These are phyloP conservation scores for Gambusia affinis DNA, from an alignment of 2,113 vertebrate species.

Conservation along the genomic window DNA sequence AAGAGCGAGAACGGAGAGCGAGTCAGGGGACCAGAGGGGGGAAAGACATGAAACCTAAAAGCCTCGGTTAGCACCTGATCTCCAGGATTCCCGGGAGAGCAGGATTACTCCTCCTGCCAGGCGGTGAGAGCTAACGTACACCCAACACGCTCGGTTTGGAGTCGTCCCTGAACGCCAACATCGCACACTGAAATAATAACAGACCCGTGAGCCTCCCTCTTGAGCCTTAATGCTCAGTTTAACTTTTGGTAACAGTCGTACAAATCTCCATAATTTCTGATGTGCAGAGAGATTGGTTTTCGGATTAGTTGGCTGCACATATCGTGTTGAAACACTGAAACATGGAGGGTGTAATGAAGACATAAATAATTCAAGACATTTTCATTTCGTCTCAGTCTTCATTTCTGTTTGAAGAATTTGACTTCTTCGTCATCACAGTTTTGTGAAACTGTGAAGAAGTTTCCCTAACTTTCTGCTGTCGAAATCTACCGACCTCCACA, in stretches of 20 bases:
- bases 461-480: neutral
- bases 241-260: neutral
- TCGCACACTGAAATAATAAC: constrained; percentile 5
- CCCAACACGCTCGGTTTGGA: neutral
- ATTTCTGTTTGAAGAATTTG: too few species aligned
- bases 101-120: neutral
- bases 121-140: neutral
- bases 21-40: constrained; percentile 3
- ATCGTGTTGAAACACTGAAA: too few species aligned
- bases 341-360: too few species aligned
- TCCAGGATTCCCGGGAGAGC: constrained; percentile 3
- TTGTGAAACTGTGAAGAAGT: neutral
- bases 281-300: too few species aligned
- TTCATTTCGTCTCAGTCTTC: too few species aligned
- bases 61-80: constrained; percentile 17
- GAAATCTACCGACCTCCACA: neutral
- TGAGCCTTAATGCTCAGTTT: neutral
- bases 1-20: neutral
- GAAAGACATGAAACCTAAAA: constrained; percentile 26
- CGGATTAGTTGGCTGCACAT: too few species aligned
- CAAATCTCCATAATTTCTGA: neutral
- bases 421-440: too few species aligned
- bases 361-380: too few species aligned
- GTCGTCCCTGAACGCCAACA: neutral
- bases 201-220: neutral